Percentiles rank a stretch among this genome's conserved stretches.
These are phyloP conservation scores for Camelus bactrianus DNA, from an alignment of 2,113 vertebrate species.

Conservation along the genomic window DNA sequence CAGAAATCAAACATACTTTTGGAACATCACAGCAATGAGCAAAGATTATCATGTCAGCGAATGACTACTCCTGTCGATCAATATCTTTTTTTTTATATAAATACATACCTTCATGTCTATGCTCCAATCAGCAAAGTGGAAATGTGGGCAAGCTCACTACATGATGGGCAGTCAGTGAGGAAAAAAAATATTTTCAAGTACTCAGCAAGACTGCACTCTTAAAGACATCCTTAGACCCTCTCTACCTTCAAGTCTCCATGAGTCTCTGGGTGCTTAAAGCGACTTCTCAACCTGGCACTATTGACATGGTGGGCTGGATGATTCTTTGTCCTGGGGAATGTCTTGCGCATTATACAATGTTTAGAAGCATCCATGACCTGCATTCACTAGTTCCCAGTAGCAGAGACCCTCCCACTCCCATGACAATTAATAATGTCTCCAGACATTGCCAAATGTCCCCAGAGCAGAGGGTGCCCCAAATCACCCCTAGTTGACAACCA, in stretches of 20 bases:
- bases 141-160: neutral
- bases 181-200: neutral
- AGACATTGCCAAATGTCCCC: neutral
- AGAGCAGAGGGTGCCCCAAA: neutral
- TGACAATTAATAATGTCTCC: neutral
- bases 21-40: neutral
- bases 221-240: neutral
- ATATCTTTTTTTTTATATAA: neutral
- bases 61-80: neutral
- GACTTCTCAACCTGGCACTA: neutral
- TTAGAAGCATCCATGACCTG: neutral
- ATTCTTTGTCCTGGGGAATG: neutral
- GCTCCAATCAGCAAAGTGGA: constrained; percentile 30
- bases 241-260: neutral
- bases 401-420: fast-evolving
- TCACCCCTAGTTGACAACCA: neutral
- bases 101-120: neutral
- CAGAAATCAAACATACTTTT: neutral
- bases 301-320: no score
- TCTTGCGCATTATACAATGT: neutral
- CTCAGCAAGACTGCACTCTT: neutral
- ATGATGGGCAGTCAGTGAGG: neutral
- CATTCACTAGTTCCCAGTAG: no score
- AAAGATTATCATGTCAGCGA: neutral
- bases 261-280: neutral